Base-by-base conservation (phyloP, 2,888 invertebrate species). In the Drosophila anomelani region DNA sequence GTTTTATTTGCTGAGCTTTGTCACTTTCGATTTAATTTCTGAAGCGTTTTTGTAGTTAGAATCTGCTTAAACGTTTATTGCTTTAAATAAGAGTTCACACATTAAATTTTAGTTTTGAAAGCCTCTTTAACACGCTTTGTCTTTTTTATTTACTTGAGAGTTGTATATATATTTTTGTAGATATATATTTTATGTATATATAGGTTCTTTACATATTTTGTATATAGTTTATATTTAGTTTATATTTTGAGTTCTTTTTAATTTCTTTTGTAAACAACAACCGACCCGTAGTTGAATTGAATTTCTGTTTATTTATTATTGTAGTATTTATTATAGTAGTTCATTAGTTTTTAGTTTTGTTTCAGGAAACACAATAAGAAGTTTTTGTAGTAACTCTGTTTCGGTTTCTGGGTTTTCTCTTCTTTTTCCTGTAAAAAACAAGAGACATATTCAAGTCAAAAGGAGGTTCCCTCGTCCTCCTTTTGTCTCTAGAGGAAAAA, bases 101-200 rank as follows among this genome's bases (percentile, higher is more conserved):
- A 76, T 83, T 74, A 66, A 77, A 55, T 55, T 64, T 67, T 38
- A 68, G 54, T 75, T 56, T 51, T 86, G 85, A 84, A 87, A 87
- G 85, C 85, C 85, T 85, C 83, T 83, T 82, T 81, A 75, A 76
- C 51, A 34, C 67, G 71, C 74, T 53, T 69, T 67, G 76, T 79
- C 70, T 83, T 81, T 81, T 55, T 20, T 64, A 43, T 49, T 26
- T 46, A 15, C 60, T 78, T 75, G 43, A 57, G 57, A 44, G 44
- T 44, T 49, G 49, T 49, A 20, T 49, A 51, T 51, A 51, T 34
- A 9, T 34, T 51, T 34, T 51, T 20, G 13, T 20, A 51, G 20
- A 34, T 51, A 34, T 34, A 49, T 49, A 32, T 29, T 2, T 47
- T 47, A 12, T 29, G 15, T 47, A 17, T 47, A 49, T 49, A 20